A percentile compares a stretch with the other conserved stretches of the same genome.
These are phyloP conservation scores for Microtus montanus DNA, from an alignment of 2,113 vertebrate genomes.

Conservation along the genomic window DNA sequence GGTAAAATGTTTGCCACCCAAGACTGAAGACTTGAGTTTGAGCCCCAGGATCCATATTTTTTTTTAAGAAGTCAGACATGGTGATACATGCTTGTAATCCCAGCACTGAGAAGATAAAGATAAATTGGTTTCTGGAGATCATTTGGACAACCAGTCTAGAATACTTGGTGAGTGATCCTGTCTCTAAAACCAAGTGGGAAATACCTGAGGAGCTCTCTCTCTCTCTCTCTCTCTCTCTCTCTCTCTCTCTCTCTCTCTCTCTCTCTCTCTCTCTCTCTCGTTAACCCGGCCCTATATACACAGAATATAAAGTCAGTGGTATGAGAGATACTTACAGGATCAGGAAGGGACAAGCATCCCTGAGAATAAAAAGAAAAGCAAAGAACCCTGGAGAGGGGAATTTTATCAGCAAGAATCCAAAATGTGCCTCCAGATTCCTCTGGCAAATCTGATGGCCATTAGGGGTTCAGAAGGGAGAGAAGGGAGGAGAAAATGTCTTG, in stretches of 20 bases:
- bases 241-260: too few relatives aligned
- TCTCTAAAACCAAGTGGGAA: not conserved
- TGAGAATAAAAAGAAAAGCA: not conserved
- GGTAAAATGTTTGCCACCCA: not conserved
- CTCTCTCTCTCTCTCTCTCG: too few relatives aligned
- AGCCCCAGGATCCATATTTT: not conserved
- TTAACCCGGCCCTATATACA: not conserved
- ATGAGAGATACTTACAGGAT: not conserved
- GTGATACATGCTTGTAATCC: too few relatives aligned
- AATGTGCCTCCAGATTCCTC: not conserved
- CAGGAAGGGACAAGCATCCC: fast-evolving
- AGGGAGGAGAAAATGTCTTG: not conserved
- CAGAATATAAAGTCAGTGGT: not conserved
- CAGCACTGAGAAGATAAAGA: too few relatives aligned
- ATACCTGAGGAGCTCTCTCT: not conserved
- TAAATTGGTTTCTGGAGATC: not conserved
- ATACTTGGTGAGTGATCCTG: not conserved
- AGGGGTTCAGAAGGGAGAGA: not conserved
- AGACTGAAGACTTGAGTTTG: not conserved
- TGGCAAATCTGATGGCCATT: not conserved
- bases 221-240: too few relatives aligned
- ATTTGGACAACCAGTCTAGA: not conserved
- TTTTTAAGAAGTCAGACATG: not conserved
- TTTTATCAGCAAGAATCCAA: not conserved
- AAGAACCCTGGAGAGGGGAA: not conserved